These are phyloP conservation scores for Meteorus cinctellus DNA, from an alignment of 2,888 invertebrate genomes.

Conservation along the genomic window DNA sequence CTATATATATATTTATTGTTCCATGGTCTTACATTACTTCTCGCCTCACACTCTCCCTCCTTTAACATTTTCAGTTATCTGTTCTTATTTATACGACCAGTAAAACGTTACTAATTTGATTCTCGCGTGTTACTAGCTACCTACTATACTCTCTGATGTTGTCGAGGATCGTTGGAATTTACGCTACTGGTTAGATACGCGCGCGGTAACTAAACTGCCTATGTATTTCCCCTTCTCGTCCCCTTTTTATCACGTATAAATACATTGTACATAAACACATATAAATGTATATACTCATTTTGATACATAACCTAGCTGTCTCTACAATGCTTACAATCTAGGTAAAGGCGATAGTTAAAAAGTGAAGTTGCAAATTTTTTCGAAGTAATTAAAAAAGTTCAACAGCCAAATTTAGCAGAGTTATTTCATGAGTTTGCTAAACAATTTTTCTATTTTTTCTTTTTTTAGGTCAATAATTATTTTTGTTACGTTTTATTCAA, in stretches of 20 bases:
- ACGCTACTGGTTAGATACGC: constrained; percentile 24
- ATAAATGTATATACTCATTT: not conserved
- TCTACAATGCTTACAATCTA: not conserved
- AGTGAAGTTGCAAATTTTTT: not conserved
- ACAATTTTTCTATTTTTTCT: not conserved
- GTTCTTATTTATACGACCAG: constrained; percentile 33
- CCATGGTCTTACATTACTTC: not conserved
- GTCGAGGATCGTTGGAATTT: constrained; percentile 36
- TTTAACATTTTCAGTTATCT: not conserved
- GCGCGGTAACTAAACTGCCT: not conserved
- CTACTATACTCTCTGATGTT: constrained; percentile 28
- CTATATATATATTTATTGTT: not conserved
- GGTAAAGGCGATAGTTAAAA: not conserved
- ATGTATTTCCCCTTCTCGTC: constrained; percentile 1
- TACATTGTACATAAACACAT: not conserved
- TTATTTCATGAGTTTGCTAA: constrained; percentile 12
- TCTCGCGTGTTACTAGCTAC: constrained; percentile 56
- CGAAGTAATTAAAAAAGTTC: constrained; percentile 4
- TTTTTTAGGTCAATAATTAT: not conserved
- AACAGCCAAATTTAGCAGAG: not conserved
- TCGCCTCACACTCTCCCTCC: not conserved
- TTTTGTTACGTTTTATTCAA: not conserved
- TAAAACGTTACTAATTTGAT: constrained; percentile 66
- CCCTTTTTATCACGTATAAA: not conserved
- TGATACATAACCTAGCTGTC: not conserved